phyloP scores from a whole-genome alignment of 1,140 invertebrate species.

The Andricus grossulariae region DNA sequence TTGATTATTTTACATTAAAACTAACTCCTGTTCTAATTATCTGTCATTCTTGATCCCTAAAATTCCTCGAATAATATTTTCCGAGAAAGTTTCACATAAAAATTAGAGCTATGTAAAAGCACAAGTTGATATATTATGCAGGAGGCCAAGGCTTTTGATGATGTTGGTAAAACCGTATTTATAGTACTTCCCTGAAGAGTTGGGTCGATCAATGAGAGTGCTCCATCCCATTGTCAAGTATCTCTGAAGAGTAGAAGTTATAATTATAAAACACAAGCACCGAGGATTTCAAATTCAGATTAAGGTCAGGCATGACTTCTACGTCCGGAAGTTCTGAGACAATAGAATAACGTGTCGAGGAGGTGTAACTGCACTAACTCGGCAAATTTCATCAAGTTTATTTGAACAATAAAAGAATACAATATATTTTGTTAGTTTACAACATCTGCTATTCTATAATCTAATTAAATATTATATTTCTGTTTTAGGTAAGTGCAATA shows the following conservation, averaged over 20 bases:
- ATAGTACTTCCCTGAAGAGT: conserved; percentile 6
- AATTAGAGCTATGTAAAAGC: conserved; percentile 3
- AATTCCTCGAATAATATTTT: background rate
- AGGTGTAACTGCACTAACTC: conserved; percentile 12
- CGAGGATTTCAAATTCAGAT: conserved; percentile 27
- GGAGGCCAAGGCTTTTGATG: background rate
- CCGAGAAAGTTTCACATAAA: background rate
- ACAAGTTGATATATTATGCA: background rate
- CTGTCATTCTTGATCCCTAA: background rate
- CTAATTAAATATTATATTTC: too few species aligned
- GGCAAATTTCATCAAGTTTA: conserved; percentile 21
- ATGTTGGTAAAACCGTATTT: conserved; percentile 22
- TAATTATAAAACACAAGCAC: conserved; percentile 29
- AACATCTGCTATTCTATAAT: too few species aligned
- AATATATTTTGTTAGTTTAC: background rate
- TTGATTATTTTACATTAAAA: too few species aligned
- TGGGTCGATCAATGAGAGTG: conserved; percentile 26
- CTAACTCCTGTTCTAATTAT: background rate
- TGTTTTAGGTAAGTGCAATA: too few species aligned
- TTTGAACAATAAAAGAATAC: conserved; percentile 3
- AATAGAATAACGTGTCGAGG: conserved; percentile 26
- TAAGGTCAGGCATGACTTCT: conserved; percentile 29
- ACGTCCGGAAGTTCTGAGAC: conserved; percentile 15
- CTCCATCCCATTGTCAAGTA: conserved; percentile 29
- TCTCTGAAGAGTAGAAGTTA: conserved; percentile 28